Evolutionary conservation across 2,888 invertebrate species (phyloP).

Genomic region (Schrankia costaestrigalis): DNA sequence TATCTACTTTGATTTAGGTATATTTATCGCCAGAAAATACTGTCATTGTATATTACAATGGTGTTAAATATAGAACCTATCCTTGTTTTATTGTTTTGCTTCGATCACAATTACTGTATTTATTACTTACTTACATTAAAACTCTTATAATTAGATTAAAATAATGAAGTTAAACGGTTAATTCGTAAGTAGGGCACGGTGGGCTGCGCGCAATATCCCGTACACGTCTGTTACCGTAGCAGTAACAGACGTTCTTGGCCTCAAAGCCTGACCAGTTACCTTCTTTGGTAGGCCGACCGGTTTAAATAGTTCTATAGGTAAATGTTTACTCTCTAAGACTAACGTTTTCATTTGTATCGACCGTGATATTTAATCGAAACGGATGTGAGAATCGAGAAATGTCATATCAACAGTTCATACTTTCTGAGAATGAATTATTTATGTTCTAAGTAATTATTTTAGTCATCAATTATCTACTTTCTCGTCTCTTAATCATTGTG

Average conservation of each 20-base stretch:
- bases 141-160: neutral
- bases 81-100: neutral
- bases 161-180: slow-evolving; percentile 35
- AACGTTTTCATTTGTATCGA: slow-evolving; percentile 21
- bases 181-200: slow-evolving; percentile 57
- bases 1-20: too few relatives aligned
- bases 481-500: slow-evolving; percentile 52
- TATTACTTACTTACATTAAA: neutral
- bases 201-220: slow-evolving; percentile 29
- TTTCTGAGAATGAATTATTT: slow-evolving; percentile 41
- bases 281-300: slow-evolving; percentile 71
- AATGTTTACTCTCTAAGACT: slow-evolving; percentile 53
- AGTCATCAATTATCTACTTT: slow-evolving; percentile 48
- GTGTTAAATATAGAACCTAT: too few relatives aligned
- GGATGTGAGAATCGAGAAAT: slow-evolving; percentile 29
- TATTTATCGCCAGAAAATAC: too few relatives aligned
- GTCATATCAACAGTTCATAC: too few relatives aligned
- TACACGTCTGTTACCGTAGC: slow-evolving; percentile 23
- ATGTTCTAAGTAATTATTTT: slow-evolving; percentile 38
- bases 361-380: slow-evolving; percentile 22
- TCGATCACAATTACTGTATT: too few relatives aligned
- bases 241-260: slow-evolving; percentile 59
- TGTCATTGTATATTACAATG: too few relatives aligned
- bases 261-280: slow-evolving; percentile 70
- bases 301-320: slow-evolving; percentile 56